Evolutionary conservation across 2,113 vertebrate species (phyloP).

Genomic region (Lynx canadensis): DNA sequence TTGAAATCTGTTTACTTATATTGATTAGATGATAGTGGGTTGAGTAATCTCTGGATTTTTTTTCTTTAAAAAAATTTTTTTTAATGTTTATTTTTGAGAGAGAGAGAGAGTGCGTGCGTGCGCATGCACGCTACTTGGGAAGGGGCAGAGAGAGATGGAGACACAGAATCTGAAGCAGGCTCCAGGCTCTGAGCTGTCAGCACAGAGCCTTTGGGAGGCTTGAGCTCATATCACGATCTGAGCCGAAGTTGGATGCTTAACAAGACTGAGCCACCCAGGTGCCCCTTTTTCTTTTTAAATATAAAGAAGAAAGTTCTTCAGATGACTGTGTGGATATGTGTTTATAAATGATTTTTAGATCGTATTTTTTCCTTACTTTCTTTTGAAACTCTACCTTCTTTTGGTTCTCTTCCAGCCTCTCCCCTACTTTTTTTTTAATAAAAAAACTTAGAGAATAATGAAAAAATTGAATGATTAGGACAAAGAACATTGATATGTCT

Average conservation of each 20-base stretch:
- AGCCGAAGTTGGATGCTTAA: too few relatives aligned
- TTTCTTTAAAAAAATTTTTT: background rate
- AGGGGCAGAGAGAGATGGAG: too few relatives aligned
- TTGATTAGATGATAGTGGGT: slow-evolving; percentile 65
- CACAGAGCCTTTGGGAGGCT: too few relatives aligned
- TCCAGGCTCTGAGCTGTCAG: too few relatives aligned
- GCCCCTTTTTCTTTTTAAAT: background rate
- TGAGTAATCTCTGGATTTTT: slow-evolving; percentile 56
- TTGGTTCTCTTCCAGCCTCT: background rate
- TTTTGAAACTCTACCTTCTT: slow-evolving; percentile 18
- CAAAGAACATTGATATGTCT: background rate
- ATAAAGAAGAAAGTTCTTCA: slow-evolving; percentile 17
- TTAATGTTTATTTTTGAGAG: background rate
- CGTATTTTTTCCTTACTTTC: background rate
- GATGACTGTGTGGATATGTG: background rate
- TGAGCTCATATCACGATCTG: too few relatives aligned
- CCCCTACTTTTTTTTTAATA: background rate
- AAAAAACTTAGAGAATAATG: slow-evolving; percentile 8
- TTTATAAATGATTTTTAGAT: slow-evolving; percentile 43
- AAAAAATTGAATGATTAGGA: slow-evolving; percentile 22
- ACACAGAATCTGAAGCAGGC: too few relatives aligned
- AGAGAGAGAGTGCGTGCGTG: background rate
- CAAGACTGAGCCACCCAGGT: too few relatives aligned
- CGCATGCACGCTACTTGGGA: too few relatives aligned
- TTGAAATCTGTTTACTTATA: slow-evolving; percentile 72